phyloP scores from a whole-genome alignment of 2,888 invertebrate genomes.

The Mimachlamys varia region DNA sequence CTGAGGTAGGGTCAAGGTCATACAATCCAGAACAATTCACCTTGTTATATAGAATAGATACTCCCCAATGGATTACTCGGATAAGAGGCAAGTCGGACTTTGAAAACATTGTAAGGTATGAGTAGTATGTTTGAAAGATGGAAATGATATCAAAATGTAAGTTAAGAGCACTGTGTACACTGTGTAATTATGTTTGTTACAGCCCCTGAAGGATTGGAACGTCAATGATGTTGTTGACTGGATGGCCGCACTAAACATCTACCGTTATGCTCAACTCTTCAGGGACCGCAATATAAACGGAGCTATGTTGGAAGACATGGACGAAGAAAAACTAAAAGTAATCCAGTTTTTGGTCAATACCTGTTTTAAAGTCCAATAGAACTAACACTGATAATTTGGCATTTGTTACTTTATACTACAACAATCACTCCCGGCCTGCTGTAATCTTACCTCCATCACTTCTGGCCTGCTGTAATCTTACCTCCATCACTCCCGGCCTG shows the following conservation, averaged over 20 bases:
- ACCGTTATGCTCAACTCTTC: slow-evolving; percentile 88
- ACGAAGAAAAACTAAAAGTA: slow-evolving; percentile 87
- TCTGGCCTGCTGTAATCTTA: not conserved
- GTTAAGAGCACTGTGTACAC: not conserved
- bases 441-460: not conserved
- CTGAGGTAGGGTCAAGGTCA: too few relatives aligned
- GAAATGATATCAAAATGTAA: too few relatives aligned
- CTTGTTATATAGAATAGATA: too few relatives aligned
- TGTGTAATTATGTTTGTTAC: slow-evolving; percentile 71
- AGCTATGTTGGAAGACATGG: slow-evolving; percentile 86
- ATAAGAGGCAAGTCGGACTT: too few relatives aligned
- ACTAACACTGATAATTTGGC: not conserved
- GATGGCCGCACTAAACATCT: slow-evolving; percentile 89
- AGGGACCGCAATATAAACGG: slow-evolving; percentile 88
- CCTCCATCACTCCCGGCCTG: not conserved
- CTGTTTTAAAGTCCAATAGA: not conserved
- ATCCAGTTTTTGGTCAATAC: not conserved
- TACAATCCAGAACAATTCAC: too few relatives aligned
- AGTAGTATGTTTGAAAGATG: too few relatives aligned
- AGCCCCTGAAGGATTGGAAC: slow-evolving; percentile 89
- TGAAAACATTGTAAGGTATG: too few relatives aligned
- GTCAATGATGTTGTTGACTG: slow-evolving; percentile 88
- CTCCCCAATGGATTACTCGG: too few relatives aligned
- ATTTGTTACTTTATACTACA: not conserved
- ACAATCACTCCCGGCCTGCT: not conserved